Evolutionary conservation across 2,888 invertebrate genomes (phyloP), one percentile per base, ranked within the genome.

Genomic region (Hypsopygia costalis): DNA sequence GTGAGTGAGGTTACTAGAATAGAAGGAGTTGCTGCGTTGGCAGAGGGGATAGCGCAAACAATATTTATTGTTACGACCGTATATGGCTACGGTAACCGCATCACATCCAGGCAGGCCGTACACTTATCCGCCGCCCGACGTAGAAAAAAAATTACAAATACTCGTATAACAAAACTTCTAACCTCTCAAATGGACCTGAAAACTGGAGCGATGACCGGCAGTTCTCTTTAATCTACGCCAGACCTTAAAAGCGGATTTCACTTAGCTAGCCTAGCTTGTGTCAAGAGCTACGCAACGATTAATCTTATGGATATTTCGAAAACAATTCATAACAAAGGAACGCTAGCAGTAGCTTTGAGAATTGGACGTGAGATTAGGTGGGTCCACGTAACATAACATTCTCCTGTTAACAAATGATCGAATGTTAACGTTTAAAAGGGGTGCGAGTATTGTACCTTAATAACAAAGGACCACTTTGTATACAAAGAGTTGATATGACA

Each of bases 301-400:
- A 83, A 85, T 86, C 86, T 83, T 80, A 57, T 55, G 62, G 73
- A 77, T 73, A 78, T 67, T 76, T 64, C 74, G 73, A 73, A 81
- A 81, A 82, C 85, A 78, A 86, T 86, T 83, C 81, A 81, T 82
- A 70, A 79, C 75, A 67, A 60, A 64, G 62, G 68, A 62, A 66
- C 67, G 62, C 57, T 65, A 62, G 61, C 69, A 65, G 59, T 61
- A 54, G 64, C 61, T 65, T 62, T 62, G 68, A 64, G 68, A 80
- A 78, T 78, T 74, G 68, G 65, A 70, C 69, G 63, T 55, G 52
- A 69, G 75, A 75, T 80, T 77, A 78, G 62, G 57, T 59, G 69
- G 72, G 73, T 63, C 69, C 67, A 59, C 54, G 64, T 51, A 63
- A 61, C 64, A 51, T 62, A 62, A 68, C 64, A 62, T 67, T 64